A percentile compares a stretch with the other conserved stretches of the same genome.
Conservation (phyloP, 64 coral and sea anemone genomes). For the Stichodactyla helianthus region DNA sequence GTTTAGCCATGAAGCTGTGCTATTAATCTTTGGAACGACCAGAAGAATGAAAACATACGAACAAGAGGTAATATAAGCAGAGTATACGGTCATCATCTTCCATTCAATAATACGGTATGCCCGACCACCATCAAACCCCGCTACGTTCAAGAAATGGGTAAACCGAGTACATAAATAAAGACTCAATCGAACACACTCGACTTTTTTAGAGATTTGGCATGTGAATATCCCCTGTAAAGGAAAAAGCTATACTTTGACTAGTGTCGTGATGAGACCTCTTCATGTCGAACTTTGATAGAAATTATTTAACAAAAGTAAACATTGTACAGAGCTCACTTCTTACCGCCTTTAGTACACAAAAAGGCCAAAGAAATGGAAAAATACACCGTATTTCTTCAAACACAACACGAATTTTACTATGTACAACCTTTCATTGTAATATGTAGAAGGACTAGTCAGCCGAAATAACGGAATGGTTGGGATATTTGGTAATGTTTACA, state of each 20-base stretch:
- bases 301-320: constrained; percentile 77
- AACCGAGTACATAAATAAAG: neutral
- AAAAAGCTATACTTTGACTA: neutral
- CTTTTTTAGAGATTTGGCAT: neutral
- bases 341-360: constrained; percentile 96
- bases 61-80: constrained; percentile 2
- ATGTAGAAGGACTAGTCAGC: neutral
- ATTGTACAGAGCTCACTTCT: constrained; percentile 45
- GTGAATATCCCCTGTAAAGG: neutral
- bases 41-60: constrained; percentile 21
- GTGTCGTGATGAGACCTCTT: constrained; percentile 23
- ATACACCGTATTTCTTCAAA: constrained; percentile 8
- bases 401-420: neutral
- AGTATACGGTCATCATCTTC: neutral
- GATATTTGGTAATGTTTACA: constrained; percentile 62
- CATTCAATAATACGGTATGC: neutral
- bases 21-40: constrained; percentile 7
- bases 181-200: neutral
- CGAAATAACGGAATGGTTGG: constrained; percentile 24
- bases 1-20: neutral
- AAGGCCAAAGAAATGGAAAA: constrained; percentile 62
- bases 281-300: constrained; percentile 34
- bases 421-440: neutral
- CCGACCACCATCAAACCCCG: neutral
- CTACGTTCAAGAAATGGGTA: neutral